phyloP scores from a whole-genome alignment of 2,888 invertebrate genomes.

The Diarsia dahlii region DNA sequence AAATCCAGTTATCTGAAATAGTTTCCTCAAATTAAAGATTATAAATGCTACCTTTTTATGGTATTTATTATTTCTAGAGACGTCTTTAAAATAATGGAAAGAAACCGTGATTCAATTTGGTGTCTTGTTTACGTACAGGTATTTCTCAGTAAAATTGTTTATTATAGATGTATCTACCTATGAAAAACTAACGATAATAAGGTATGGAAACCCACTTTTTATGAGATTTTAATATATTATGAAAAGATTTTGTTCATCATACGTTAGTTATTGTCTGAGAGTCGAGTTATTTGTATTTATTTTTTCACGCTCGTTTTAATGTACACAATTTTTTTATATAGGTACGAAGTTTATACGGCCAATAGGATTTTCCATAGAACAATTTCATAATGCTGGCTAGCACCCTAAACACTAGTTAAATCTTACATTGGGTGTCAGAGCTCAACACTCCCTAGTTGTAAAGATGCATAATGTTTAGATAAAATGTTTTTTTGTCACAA shows the following conservation, averaged over 20 bases:
- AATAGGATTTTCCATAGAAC: not conserved
- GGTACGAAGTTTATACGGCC: not conserved
- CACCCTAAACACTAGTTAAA: no score
- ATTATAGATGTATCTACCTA: not conserved
- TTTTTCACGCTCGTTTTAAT: not conserved
- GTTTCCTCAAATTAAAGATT: not conserved
- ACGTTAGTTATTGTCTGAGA: not conserved
- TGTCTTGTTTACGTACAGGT: constrained; percentile 10
- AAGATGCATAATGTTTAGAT: no score
- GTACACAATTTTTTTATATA: not conserved
- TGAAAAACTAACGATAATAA: not conserved
- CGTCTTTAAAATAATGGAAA: constrained; percentile 5
- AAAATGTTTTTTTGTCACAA: no score
- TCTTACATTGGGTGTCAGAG: no score
- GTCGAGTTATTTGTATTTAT: not conserved
- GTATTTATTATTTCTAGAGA: constrained; percentile 3
- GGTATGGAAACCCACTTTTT: constrained; percentile 34
- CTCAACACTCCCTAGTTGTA: no score
- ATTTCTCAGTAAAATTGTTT: not conserved
- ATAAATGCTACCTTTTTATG: not conserved
- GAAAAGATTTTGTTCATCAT: constrained; percentile 23
- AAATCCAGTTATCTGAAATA: no score
- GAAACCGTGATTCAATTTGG: constrained; percentile 1
- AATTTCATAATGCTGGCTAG: no score
- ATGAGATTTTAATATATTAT: not conserved